Evolutionary conservation across 2,888 invertebrate genomes (phyloP).

Genomic region (Synergus umbraculus): DNA sequence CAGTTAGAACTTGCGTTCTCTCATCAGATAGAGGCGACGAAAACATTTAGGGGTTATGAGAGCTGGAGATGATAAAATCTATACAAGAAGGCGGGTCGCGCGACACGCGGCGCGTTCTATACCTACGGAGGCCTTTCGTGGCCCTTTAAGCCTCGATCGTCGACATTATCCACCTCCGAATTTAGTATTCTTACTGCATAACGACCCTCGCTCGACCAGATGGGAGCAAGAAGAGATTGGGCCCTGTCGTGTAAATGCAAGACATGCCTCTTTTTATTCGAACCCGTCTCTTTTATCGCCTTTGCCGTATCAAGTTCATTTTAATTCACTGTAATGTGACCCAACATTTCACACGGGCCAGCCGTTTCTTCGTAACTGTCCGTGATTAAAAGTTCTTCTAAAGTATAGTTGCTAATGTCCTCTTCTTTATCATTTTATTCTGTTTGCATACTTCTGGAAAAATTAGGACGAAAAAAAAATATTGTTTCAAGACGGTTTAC

Average conservation of each 20-base stretch:
- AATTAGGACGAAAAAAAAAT: no score
- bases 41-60: slow-evolving; percentile 73
- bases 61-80: slow-evolving; percentile 65
- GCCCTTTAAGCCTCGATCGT: slow-evolving; percentile 40
- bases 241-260: slow-evolving; percentile 27
- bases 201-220: slow-evolving; percentile 49
- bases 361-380: background rate
- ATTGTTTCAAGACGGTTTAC: no score
- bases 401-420: no score
- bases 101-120: slow-evolving; percentile 69
- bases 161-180: slow-evolving; percentile 48
- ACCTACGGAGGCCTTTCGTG: slow-evolving; percentile 72
- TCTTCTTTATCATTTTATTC: no score
- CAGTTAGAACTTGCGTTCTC: slow-evolving; percentile 43
- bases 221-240: slow-evolving; percentile 47
- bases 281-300: slow-evolving; percentile 37
- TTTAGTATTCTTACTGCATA: slow-evolving; percentile 54
- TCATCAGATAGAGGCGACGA: slow-evolving; percentile 72
- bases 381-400: no score
- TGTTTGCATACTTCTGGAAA: no score
- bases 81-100: slow-evolving; percentile 67
- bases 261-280: slow-evolving; percentile 41
- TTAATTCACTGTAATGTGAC: slow-evolving; percentile 30
- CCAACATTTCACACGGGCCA: slow-evolving; percentile 28
- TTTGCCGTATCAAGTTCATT: slow-evolving; percentile 26